These are phyloP conservation scores for Andricus quercusramuli DNA, from an alignment of 2,888 invertebrate species.

Conservation along the genomic window DNA sequence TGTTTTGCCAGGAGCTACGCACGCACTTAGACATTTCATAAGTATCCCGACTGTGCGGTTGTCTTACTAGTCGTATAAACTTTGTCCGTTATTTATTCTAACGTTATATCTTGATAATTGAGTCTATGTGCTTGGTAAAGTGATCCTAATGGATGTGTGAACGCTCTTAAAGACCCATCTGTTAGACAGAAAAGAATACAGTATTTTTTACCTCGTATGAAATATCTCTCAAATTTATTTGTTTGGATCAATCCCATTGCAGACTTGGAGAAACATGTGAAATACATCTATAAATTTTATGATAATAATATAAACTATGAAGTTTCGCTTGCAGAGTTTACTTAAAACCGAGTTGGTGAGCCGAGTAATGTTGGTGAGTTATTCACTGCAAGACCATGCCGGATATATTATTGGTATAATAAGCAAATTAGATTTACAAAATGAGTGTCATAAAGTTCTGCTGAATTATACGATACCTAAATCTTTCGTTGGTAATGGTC, in stretches of 20 bases:
- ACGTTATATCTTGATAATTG: constrained; percentile 33
- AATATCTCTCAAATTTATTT: background rate
- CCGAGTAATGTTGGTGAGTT: background rate
- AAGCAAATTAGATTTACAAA: background rate
- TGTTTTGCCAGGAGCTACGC: constrained; percentile 18
- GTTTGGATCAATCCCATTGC: background rate
- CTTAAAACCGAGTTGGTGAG: background rate
- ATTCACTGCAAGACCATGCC: background rate
- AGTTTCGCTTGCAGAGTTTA: background rate
- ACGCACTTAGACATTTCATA: constrained; percentile 25
- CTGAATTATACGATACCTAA: constrained; percentile 22
- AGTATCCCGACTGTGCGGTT: background rate
- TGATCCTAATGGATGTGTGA: constrained; percentile 6
- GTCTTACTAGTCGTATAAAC: constrained; percentile 27
- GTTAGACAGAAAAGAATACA: background rate
- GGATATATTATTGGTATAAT: background rate
- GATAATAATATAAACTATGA: background rate
- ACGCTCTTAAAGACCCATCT: background rate
- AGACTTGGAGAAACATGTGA: background rate
- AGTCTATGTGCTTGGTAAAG: constrained; percentile 13
- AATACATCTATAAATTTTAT: background rate
- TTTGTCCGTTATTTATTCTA: constrained; percentile 20
- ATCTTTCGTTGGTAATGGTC: constrained; percentile 4
- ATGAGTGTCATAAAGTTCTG: background rate
- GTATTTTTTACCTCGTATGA: background rate